Evolutionary conservation across 2,797 vertebrate species (phyloP), one percentile per base, ranked within the genome.

Genomic region (Molossus alvarezi): DNA sequence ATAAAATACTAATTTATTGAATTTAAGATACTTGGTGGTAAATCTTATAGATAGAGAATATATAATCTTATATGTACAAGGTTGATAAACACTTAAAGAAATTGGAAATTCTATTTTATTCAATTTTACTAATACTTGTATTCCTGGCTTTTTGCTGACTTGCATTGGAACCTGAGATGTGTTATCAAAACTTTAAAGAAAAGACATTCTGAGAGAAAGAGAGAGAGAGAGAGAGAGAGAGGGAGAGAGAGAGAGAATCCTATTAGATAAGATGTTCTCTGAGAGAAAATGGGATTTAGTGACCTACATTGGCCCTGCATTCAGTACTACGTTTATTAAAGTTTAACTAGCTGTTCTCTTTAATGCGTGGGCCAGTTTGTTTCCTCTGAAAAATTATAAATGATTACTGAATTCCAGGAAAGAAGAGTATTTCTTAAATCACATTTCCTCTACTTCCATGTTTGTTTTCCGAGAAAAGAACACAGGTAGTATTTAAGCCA

Each of bases 311-410:
- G 73, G 82, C 45, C 29, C 57, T 91, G 45, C 29, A 12, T 92
- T 0, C 0, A 60, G 53, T 55, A 92, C 15, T 79, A 67, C 37
- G 57, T 3, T 0, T 60, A 81, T 65, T 96, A 95, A 77, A 97
- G 93, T 97, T 97, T 97, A 95, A 25, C 97, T 82, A 51, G 57
- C 76, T 97, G 89, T 90, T 86, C 18, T 91, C 96, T 85, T 90
- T 69, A 5, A 73, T 89, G 94, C 57, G 96, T 97, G 96, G 14
- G 64, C 95, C 95, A 88, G 9, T 4, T 41, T 94, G 33, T 98
- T 93, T 98, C 96, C 97, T 90, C 79, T 86, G 97, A 94, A 72
- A 98, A 93, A 96, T 60, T 72, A 96, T 58, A 91, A 98, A 97
- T 79, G 37, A 96, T 97, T 97, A 9, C 2, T 95, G 67, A 86